Conservation (phyloP, 2,113 vertebrate species). For the Cyphomyrus plagiostoma region DNA sequence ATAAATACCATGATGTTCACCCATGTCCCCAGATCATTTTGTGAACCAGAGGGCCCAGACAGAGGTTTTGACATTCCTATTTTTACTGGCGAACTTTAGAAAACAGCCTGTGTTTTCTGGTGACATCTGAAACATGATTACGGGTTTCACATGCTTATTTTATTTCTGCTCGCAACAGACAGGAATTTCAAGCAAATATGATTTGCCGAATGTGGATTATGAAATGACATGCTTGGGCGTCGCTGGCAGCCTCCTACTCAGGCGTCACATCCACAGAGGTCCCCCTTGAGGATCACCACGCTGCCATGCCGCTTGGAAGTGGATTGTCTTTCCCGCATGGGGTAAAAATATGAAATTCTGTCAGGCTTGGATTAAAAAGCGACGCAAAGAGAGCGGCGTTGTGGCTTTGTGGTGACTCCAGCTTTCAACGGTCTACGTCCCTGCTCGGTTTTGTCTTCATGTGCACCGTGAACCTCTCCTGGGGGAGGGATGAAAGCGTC, state of each 20-base stretch:
- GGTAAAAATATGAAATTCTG: slow-evolving; percentile 25
- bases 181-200: background rate
- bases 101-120: slow-evolving; percentile 5
- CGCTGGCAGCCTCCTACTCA: background rate
- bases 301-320: background rate
- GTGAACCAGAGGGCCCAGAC: background rate
- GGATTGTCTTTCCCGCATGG: background rate
- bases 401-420: background rate
- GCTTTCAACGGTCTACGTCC: background rate
- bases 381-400: background rate
- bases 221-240: background rate
- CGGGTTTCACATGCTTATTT: background rate
- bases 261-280: background rate
- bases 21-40: background rate
- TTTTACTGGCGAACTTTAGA: slow-evolving; percentile 7
- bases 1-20: background rate
- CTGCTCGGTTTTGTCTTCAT: slow-evolving; percentile 6
- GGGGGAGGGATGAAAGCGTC: slow-evolving; percentile 17
- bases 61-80: background rate
- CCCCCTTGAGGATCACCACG: background rate
- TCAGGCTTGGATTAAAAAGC: slow-evolving; percentile 20
- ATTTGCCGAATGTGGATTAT: slow-evolving; percentile 16
- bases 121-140: slow-evolving; percentile 8
- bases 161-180: background rate
- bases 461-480: slow-evolving; percentile 8